These are phyloP conservation scores for Oasisia sp. DNA, from an alignment of 2,888 invertebrate species.

Conservation along the genomic window DNA sequence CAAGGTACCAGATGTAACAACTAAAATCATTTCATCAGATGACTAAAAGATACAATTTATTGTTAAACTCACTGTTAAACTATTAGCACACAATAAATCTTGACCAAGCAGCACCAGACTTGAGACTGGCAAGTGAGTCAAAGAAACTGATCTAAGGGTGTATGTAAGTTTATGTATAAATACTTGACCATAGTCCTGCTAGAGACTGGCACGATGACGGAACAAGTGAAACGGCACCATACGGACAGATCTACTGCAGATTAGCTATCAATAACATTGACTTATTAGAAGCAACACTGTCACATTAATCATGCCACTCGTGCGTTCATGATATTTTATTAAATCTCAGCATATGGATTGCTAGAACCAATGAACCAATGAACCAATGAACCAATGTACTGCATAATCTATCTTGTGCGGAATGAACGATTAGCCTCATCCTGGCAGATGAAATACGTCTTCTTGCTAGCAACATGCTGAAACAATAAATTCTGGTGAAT, in stretches of 20 bases:
- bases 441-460: background rate
- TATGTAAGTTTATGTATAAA: no score
- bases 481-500: background rate
- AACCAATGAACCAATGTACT: background rate
- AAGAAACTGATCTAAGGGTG: no score
- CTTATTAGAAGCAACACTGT: background rate
- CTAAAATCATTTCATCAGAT: no score
- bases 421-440: background rate
- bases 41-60: no score
- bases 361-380: background rate
- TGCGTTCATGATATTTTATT: background rate
- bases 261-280: background rate
- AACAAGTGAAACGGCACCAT: background rate
- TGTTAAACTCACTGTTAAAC: no score
- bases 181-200: no score
- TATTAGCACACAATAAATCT: no score
- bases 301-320: background rate
- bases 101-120: no score
- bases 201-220: background rate
- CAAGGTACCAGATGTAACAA: no score
- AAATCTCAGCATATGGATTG: background rate
- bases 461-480: no score
- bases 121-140: no score
- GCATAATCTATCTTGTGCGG: background rate
- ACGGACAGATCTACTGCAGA: background rate